These are phyloP conservation scores for Drosophila fulvimacula DNA, from an alignment of 2,888 invertebrate species.

Conservation along the genomic window DNA sequence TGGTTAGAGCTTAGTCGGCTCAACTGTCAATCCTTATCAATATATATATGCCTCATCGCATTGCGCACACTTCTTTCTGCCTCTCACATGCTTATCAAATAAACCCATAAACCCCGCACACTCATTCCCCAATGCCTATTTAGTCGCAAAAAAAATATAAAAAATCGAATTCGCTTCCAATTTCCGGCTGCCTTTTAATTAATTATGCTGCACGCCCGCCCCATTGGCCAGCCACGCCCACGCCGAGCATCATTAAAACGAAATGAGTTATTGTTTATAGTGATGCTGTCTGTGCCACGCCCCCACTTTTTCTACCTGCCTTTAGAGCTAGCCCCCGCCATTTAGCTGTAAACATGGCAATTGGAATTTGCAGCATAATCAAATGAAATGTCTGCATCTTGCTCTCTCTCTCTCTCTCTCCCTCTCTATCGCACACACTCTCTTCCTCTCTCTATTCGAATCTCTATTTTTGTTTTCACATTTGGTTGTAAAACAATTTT, in stretches of 20 bases:
- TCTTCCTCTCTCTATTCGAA: background rate
- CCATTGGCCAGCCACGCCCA: background rate
- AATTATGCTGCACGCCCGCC: constrained; percentile 64
- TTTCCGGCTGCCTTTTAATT: constrained; percentile 46
- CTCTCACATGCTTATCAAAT: too few species aligned
- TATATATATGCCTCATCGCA: too few species aligned
- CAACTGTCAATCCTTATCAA: too few species aligned
- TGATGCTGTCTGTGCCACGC: constrained; percentile 6
- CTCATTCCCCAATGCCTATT: too few species aligned
- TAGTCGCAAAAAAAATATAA: background rate
- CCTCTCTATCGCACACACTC: background rate
- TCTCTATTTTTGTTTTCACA: constrained; percentile 36
- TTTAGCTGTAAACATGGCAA: constrained; percentile 63
- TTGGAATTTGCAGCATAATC: constrained; percentile 61
- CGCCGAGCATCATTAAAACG: constrained; percentile 69
- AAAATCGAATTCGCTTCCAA: background rate
- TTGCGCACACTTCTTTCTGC: too few species aligned
- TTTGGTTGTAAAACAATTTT: constrained; percentile 68
- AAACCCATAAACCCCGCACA: background rate
- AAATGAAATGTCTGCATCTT: constrained; percentile 38
- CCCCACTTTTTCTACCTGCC: background rate
- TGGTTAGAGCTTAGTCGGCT: too few species aligned
- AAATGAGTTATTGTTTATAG: constrained; percentile 66
- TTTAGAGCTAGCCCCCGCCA: background rate
- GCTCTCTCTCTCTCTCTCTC: background rate